Base-by-base conservation (phyloP, 2,888 invertebrate species). In the Panzeria rudis region DNA sequence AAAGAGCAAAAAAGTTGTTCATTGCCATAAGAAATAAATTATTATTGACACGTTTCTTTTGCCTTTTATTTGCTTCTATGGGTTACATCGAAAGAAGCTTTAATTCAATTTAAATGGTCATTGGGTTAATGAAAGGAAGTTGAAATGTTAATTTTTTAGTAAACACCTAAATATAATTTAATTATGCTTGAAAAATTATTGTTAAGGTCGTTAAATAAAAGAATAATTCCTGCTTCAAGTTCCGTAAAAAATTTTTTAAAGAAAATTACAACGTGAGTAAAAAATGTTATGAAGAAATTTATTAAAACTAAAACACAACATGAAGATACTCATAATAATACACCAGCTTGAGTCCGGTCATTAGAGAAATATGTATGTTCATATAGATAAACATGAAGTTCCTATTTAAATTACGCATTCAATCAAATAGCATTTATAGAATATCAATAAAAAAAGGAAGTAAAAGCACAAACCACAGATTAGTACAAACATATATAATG, bases 1-100 rank as follows among this genome's bases (percentile, higher is more conserved):
- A 38, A 7, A 50, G 62, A 50, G 29, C 20, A 29, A 56, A 15
- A 35, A 52, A 44, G 17, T 68, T 7, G 35, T 35, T 76, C 61
- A 62, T 61, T 61, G 75, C 29, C 64, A 56, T 76, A 50, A 50
- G 2, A 47, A 64, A 50, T 64, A 59, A 59, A 77, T 72, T 83
- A 61, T 68, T 83, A 72, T 38, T 59, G 66, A 72, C 77, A 83
- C 72, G 72, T 77, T 77, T 59, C 4, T 50, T 59, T 61, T 13
- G 29, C 50, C n/a, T 25, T 69, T 35, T 13, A 25, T 71, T 71
- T 64, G 25, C 17, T 75, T 32, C 38, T 64, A 68, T 61, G n/a
- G 56, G 15, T 59, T 71, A 29, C 56, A 73, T 13, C 61, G 61
- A 62, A 25, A 50, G 23, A 17, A 25, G n/a, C 32, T 50, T n/a